Percentiles rank a stretch among this genome's conserved stretches.
phyloP scores from a whole-genome alignment of 1,140 invertebrate species.

The Sipha flava region DNA sequence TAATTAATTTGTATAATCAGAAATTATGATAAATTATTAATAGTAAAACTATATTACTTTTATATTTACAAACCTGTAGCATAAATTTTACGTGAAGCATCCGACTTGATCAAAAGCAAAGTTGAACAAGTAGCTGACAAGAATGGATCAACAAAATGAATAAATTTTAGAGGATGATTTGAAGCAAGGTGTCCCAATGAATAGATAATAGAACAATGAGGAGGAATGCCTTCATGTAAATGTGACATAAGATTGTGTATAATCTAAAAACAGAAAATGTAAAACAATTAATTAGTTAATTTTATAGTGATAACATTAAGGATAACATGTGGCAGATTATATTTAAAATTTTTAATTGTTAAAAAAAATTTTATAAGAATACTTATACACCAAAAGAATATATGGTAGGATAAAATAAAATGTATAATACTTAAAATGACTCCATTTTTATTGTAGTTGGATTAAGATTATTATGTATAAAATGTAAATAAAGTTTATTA shows the following conservation, averaged over 20 bases:
- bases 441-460: not conserved
- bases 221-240: constrained; percentile 22
- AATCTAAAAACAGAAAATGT: not conserved
- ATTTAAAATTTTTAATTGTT: no score
- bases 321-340: not conserved
- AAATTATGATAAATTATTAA: no score
- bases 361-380: no score
- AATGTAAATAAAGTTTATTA: not conserved
- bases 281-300: not conserved
- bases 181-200: constrained; percentile 24
- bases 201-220: constrained; percentile 22
- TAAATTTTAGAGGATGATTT: constrained; percentile 18
- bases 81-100: constrained; percentile 21
- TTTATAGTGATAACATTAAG: not conserved
- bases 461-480: not conserved
- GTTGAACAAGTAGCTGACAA: constrained; percentile 9
- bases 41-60: no score
- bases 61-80: constrained; percentile 5
- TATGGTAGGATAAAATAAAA: no score
- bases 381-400: no score
- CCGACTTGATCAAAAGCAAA: constrained; percentile 5
- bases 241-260: constrained; percentile 13
- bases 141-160: constrained; percentile 15
- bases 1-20: no score
- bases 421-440: not conserved